Evolutionary conservation across 2,113 vertebrate genomes (phyloP).

Genomic region (Osmerus eperlanus): DNA sequence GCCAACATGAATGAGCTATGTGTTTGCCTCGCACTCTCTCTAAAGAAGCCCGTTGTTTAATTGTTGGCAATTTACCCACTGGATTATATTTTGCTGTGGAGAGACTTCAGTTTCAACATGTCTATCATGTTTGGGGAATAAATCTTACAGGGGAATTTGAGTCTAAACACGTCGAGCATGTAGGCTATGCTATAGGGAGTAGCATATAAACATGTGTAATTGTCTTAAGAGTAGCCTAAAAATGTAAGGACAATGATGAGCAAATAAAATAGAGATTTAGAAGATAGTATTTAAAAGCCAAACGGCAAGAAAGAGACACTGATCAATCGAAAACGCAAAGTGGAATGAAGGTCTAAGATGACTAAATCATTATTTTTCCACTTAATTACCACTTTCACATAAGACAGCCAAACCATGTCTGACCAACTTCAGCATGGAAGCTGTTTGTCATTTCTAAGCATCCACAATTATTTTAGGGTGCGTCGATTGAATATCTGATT

Average conservation of each 20-base stretch:
- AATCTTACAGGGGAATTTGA: conserved; percentile 33
- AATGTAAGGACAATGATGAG: no score
- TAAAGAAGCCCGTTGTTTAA: conserved; percentile 34
- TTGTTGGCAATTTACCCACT: conserved; percentile 30
- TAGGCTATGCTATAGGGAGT: conserved; percentile 8
- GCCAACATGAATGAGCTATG: conserved; percentile 33
- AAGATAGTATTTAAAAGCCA: neutral
- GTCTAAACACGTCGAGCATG: conserved; percentile 61
- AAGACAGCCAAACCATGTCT: conserved; percentile 46
- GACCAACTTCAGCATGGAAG: conserved; percentile 19
- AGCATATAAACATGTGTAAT: neutral
- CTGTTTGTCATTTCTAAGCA: conserved; percentile 70
- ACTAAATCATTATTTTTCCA: no score
- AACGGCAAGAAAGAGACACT: conserved; percentile 33
- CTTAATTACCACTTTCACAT: conserved; percentile 25
- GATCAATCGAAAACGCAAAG: conserved; percentile 46
- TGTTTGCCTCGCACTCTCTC: conserved; percentile 31
- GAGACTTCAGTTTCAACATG: conserved; percentile 51
- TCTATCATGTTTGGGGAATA: conserved; percentile 42
- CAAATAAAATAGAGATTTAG: no score
- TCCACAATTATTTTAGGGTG: conserved; percentile 76
- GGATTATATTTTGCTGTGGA: conserved; percentile 42
- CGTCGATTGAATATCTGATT: conserved; percentile 84
- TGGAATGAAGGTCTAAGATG: conserved; percentile 10
- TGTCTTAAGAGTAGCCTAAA: no score